These are phyloP conservation scores for Zaprionus ornatus DNA, from an alignment of 1,140 invertebrate genomes.

Conservation along the genomic window DNA sequence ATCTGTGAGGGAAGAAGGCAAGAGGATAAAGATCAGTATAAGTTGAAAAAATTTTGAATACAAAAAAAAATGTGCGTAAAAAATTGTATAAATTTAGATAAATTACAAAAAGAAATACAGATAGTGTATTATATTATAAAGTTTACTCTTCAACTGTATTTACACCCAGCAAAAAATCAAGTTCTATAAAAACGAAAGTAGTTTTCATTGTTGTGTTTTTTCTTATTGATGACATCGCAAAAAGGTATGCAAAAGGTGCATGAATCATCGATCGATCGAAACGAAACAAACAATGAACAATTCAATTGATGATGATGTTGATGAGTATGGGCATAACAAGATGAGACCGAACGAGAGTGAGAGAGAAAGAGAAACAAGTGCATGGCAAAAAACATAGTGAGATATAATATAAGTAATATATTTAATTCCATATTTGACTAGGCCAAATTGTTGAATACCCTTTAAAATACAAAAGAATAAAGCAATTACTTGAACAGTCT, in stretches of 20 bases:
- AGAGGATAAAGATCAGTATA: neutral
- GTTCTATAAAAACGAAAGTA: slow-evolving; percentile 4
- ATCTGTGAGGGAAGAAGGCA: slow-evolving; percentile 61
- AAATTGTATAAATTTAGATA: slow-evolving; percentile 20
- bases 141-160: slow-evolving; percentile 3
- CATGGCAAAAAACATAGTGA: slow-evolving; percentile 10
- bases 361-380: slow-evolving; percentile 7
- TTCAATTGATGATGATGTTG: slow-evolving; percentile 9
- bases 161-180: slow-evolving; percentile 5
- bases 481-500: neutral
- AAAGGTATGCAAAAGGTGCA: slow-evolving; percentile 11
- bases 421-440: neutral
- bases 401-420: slow-evolving; percentile 2
- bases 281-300: slow-evolving; percentile 5
- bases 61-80: slow-evolving; percentile 36
- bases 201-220: neutral
- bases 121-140: neutral
- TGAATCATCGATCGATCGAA: slow-evolving; percentile 18
- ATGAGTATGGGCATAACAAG: neutral
- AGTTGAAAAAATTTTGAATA: neutral
- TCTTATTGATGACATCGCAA: slow-evolving; percentile 17
- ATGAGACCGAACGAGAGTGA: neutral
- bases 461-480: neutral
- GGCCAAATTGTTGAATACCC: slow-evolving; percentile 7
- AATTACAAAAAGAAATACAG: neutral